Evolutionary conservation across 2,797 vertebrate genomes (phyloP).

Genomic region (Rhadinocentrus ornatus): DNA sequence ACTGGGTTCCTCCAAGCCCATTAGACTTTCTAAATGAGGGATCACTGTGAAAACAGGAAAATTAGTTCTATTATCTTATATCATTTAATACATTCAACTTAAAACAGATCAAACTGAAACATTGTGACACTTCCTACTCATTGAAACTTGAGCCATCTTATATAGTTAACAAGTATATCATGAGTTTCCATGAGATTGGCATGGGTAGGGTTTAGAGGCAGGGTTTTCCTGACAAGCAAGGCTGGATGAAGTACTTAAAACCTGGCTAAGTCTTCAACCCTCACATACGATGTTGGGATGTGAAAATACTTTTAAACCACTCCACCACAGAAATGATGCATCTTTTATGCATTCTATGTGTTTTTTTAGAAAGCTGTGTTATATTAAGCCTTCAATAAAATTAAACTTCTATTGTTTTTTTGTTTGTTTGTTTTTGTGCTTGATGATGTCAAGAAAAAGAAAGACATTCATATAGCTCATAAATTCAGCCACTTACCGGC

Average conservation of each 20-base stretch:
- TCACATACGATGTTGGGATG: conserved; percentile 45
- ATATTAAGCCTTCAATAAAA: not conserved
- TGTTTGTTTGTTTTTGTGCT: conserved; percentile 40
- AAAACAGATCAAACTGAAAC: conserved; percentile 19
- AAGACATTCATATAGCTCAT: conserved; percentile 11
- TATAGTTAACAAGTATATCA: conserved; percentile 23
- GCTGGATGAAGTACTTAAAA: conserved; percentile 24
- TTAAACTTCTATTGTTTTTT: conserved; percentile 57
- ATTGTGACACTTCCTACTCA: conserved; percentile 12
- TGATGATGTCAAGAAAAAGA: conserved; percentile 25
- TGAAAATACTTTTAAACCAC: conserved; percentile 70
- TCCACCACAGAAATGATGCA: conserved; percentile 54
- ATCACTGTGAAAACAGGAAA: conserved; percentile 42
- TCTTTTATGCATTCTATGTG: conserved; percentile 33
- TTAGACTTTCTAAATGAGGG: conserved; percentile 19
- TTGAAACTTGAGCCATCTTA: conserved; percentile 45
- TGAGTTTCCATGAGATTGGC: too few relatives aligned
- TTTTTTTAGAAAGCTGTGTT: not conserved
- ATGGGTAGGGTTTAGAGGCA: not conserved
- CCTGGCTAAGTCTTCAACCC: conserved; percentile 31
- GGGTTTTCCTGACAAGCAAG: conserved; percentile 28
- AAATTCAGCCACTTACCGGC: conserved; percentile 86
- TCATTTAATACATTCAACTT: conserved; percentile 28
- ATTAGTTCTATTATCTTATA: conserved; percentile 41
- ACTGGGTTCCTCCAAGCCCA: conserved; percentile 1